phyloP scores from a whole-genome alignment of 2,113 vertebrate species.

The Delphinapterus leucas region DNA sequence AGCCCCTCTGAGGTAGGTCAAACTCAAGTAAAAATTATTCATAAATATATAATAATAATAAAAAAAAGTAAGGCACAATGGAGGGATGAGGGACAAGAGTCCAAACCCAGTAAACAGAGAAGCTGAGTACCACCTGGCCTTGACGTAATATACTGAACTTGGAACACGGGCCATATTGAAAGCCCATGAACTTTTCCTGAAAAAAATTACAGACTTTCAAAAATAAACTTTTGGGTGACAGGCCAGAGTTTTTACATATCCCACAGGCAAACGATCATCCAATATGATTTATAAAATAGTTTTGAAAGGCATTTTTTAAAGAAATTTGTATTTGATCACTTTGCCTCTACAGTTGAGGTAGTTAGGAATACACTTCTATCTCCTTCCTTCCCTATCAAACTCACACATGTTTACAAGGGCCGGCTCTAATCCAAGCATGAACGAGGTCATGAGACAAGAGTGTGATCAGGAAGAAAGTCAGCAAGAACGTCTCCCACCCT shows the following conservation, averaged over 20 bases:
- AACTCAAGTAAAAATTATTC: conserved; percentile 3
- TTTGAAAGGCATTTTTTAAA: conserved; percentile 3
- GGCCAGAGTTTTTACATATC: neutral
- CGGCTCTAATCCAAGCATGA: conserved; percentile 16
- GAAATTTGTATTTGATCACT: conserved; percentile 25
- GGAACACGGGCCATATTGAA: neutral
- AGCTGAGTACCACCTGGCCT: neutral
- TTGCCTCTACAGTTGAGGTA: neutral
- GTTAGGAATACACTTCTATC: neutral
- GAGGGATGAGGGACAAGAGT: neutral
- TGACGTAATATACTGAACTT: neutral
- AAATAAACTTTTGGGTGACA: neutral
- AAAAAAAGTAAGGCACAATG: neutral
- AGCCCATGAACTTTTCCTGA: neutral
- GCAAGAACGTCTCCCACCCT: neutral
- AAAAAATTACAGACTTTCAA: conserved; percentile 18
- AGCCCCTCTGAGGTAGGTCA: neutral
- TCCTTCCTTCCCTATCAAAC: neutral
- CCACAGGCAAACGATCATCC: neutral
- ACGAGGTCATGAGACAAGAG: conserved; percentile 38
- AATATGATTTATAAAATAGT: neutral
- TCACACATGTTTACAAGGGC: conserved; percentile 24
- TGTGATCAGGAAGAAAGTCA: conserved; percentile 47
- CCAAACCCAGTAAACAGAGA: neutral
- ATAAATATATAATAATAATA: neutral